phyloP scores from a whole-genome alignment of 2,888 invertebrate genomes.

The Tetragnatha montana region DNA sequence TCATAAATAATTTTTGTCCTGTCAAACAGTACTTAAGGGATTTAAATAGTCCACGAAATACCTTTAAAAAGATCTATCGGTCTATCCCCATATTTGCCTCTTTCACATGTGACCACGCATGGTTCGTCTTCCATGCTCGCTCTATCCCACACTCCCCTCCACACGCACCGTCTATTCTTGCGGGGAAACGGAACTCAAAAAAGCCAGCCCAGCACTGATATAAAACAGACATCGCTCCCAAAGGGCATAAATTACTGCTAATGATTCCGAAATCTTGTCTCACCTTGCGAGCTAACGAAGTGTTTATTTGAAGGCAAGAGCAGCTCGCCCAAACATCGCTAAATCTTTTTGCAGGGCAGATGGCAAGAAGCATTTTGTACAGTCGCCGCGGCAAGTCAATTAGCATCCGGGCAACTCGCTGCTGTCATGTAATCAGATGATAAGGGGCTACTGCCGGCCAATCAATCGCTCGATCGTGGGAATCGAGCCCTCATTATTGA shows the following conservation, averaged over 20 bases:
- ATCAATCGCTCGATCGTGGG: background rate
- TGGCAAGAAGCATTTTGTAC: slow-evolving; percentile 35
- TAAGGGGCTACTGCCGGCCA: background rate
- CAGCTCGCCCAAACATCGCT: slow-evolving; percentile 53
- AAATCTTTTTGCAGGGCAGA: slow-evolving; percentile 55
- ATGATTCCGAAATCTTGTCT: slow-evolving; percentile 50
- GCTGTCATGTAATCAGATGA: background rate
- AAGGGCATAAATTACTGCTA: slow-evolving; percentile 58
- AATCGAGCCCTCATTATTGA: too few relatives aligned
- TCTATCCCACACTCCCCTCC: background rate
- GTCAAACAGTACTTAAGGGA: too few relatives aligned
- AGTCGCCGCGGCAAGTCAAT: slow-evolving; percentile 25
- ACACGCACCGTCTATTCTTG: slow-evolving; percentile 51
- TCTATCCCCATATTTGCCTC: too few relatives aligned
- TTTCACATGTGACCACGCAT: too few relatives aligned
- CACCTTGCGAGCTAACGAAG: slow-evolving; percentile 61
- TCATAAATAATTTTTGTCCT: too few relatives aligned
- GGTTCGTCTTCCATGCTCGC: background rate
- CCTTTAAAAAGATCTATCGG: too few relatives aligned
- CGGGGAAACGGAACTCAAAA: background rate
- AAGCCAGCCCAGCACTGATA: slow-evolving; percentile 22
- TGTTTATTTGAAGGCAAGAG: slow-evolving; percentile 57
- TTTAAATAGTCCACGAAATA: too few relatives aligned
- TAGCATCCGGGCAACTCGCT: too few relatives aligned
- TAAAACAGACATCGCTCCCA: slow-evolving; percentile 52